phyloP scores from a whole-genome alignment of 2,797 vertebrate genomes.

The Oreochromis grahami region DNA sequence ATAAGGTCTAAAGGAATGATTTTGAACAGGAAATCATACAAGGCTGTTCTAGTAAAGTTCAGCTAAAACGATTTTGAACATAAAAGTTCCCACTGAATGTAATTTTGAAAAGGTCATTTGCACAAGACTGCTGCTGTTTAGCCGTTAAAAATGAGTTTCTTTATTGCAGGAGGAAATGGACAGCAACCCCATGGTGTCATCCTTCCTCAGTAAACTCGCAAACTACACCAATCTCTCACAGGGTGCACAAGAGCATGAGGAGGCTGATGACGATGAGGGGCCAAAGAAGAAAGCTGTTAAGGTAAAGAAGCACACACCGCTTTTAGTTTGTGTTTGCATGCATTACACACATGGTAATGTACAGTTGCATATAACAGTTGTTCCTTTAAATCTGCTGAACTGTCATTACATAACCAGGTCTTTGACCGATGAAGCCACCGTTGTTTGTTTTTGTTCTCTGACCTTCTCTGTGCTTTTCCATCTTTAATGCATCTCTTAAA shows the following conservation, averaged over 20 bases:
- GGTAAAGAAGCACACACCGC: constrained; percentile 62
- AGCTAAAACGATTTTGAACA: not conserved
- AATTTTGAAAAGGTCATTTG: not conserved
- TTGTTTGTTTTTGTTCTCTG: not conserved
- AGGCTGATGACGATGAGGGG: constrained; percentile 86
- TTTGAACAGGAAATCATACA: not conserved
- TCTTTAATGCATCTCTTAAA: not conserved
- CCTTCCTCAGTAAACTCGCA: constrained; percentile 92
- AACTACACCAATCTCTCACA: constrained; percentile 97
- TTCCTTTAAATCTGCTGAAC: not conserved
- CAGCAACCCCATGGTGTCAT: constrained; percentile 97
- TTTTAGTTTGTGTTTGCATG: not conserved
- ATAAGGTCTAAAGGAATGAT: not conserved
- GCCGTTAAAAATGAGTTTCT: not conserved
- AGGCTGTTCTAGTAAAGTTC: not conserved
- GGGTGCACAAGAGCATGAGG: constrained; percentile 94
- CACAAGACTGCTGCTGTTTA: not conserved
- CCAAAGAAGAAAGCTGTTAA: constrained; percentile 84
- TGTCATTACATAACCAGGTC: constrained; percentile 8
- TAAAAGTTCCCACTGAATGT: not conserved
- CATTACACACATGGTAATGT: not conserved
- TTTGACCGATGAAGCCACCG: constrained; percentile 5
- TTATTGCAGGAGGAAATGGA: constrained; percentile 95
- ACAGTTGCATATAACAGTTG: not conserved
- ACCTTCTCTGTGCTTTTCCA: not conserved